Conservation (phyloP, 92 coral and sea anemone species). For the Metridium senile region DNA sequence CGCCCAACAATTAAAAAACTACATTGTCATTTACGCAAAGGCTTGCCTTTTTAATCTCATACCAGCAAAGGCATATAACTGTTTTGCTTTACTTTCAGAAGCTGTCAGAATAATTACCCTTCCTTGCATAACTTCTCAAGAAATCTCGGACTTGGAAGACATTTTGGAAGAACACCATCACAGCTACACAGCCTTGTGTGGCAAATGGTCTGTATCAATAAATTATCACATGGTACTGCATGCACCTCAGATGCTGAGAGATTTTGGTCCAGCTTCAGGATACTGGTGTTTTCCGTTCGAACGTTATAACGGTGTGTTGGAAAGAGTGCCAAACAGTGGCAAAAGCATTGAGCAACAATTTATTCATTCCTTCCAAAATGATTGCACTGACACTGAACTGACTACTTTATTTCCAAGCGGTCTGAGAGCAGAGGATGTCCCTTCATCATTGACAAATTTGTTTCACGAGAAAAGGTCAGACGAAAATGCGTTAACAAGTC, state of each 20-base stretch:
- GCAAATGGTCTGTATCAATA: constrained; percentile 36
- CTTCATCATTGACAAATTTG: background rate
- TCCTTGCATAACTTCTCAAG: constrained; percentile 11
- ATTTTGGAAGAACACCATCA: constrained; percentile 29
- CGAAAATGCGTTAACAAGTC: background rate
- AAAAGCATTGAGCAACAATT: constrained; percentile 39
- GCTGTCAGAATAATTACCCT: constrained; percentile 33
- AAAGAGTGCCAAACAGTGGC: constrained; percentile 34
- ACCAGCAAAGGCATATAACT: constrained; percentile 23
- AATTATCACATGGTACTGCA: constrained; percentile 56
- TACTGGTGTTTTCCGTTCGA: constrained; percentile 57
- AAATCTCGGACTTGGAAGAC: constrained; percentile 19
- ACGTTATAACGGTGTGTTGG: constrained; percentile 34
- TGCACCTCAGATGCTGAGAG: constrained; percentile 19
- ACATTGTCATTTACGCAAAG: constrained; percentile 23
- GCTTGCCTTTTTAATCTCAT: constrained; percentile 31
- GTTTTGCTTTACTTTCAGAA: constrained; percentile 23
- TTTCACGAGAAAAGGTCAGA: background rate
- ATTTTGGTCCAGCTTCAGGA: constrained; percentile 45
- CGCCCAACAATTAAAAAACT: constrained; percentile 41
- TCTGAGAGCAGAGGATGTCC: background rate
- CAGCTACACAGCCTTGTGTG: constrained; percentile 19
- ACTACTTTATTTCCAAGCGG: constrained; percentile 1
- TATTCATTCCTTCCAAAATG: constrained; percentile 15
- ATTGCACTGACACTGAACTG: constrained; percentile 11